Conservation (phyloP, 2,113 vertebrate genomes). For the Notarius quadriscutis region DNA sequence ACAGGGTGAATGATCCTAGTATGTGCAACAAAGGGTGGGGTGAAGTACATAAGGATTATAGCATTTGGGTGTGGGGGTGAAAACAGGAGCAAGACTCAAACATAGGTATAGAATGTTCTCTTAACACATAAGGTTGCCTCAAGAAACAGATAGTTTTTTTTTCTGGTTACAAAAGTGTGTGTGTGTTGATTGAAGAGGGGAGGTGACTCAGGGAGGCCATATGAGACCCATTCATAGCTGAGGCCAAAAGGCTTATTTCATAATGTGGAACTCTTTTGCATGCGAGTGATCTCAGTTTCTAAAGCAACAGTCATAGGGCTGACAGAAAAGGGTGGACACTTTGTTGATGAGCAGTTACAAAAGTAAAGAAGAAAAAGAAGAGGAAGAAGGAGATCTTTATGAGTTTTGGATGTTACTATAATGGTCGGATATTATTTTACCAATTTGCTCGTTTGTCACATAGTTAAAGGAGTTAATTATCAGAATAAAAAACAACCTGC, state of each 20-base stretch:
- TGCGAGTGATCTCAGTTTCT: slow-evolving; percentile 21
- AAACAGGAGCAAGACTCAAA: background rate
- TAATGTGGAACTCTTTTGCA: slow-evolving; percentile 45
- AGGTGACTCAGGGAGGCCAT: slow-evolving; percentile 22
- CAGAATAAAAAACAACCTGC: background rate
- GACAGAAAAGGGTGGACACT: slow-evolving; percentile 31
- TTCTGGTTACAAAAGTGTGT: slow-evolving; percentile 35
- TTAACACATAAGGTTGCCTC: slow-evolving; percentile 67
- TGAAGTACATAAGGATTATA: slow-evolving; percentile 47
- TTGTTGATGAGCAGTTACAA: background rate
- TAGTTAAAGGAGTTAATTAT: background rate
- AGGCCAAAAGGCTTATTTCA: slow-evolving; percentile 39
- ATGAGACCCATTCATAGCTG: slow-evolving; percentile 16
- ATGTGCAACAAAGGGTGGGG: slow-evolving; percentile 41
- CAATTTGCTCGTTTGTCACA: background rate
- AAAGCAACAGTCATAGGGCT: slow-evolving; percentile 21
- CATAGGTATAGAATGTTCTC: slow-evolving; percentile 64
- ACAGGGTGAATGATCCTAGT: slow-evolving; percentile 49
- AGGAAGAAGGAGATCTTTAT: background rate
- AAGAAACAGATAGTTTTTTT: slow-evolving; percentile 63
- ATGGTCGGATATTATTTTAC: background rate
- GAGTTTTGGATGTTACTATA: slow-evolving; percentile 20
- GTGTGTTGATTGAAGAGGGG: background rate
- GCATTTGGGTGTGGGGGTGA: slow-evolving; percentile 44
- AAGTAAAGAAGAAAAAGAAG: slow-evolving; percentile 28